These are phyloP conservation scores for Agrotis clavis DNA, from an alignment of 2,888 invertebrate species.

Conservation along the genomic window DNA sequence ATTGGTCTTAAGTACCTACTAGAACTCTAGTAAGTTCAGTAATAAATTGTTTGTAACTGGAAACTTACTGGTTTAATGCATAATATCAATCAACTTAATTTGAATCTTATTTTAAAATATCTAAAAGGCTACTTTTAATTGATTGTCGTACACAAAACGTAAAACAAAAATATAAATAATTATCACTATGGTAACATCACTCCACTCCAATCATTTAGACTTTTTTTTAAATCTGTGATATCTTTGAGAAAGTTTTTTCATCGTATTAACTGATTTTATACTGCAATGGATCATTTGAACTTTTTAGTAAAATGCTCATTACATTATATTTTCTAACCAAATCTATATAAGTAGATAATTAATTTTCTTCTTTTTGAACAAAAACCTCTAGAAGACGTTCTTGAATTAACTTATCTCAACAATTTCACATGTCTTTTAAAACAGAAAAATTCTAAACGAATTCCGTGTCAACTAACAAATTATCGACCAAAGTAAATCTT, in stretches of 20 bases:
- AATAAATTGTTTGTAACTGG: not conserved
- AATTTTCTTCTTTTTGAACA: not conserved
- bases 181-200: conserved; percentile 27
- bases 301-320: conserved; percentile 25
- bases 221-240: conserved; percentile 29
- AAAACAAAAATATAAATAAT: conserved; percentile 42
- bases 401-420: conserved; percentile 16
- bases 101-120: conserved; percentile 16
- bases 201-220: not conserved
- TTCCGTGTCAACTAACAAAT: conserved; percentile 13
- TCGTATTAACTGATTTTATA: not conserved
- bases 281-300: conserved; percentile 39
- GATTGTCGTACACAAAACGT: conserved; percentile 27
- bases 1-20: not conserved
- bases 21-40: not conserved
- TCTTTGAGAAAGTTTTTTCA: conserved; percentile 26
- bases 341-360: not conserved
- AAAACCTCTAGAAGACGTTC: not conserved
- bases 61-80: not conserved
- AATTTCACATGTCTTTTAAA: conserved; percentile 25
- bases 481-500: conserved; percentile 46
- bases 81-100: not conserved
- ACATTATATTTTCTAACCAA: not conserved
- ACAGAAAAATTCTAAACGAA: conserved; percentile 21
- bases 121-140: conserved; percentile 4